These are phyloP conservation scores for Dicerorhinus sumatrensis DNA, from an alignment of 2,113 vertebrate species.

Conservation along the genomic window DNA sequence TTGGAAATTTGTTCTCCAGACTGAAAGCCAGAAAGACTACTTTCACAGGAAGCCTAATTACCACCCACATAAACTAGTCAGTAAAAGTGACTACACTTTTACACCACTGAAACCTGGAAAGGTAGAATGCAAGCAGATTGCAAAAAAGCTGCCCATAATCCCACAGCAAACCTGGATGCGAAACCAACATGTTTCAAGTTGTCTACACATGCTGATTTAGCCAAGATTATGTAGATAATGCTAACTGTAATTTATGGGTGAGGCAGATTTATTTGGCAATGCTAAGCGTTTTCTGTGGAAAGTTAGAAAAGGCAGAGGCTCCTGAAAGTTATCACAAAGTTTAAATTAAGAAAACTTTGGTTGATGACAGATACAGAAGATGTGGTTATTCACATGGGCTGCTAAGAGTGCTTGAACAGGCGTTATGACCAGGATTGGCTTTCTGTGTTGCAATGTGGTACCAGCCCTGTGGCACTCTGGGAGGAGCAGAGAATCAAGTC, in stretches of 20 bases:
- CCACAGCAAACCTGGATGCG: slow-evolving; percentile 49
- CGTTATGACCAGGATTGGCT: not conserved
- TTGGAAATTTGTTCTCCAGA: not conserved
- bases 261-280: not conserved
- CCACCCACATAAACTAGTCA: slow-evolving; percentile 61
- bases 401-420: not conserved
- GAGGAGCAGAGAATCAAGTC: not conserved
- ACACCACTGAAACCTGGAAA: slow-evolving; percentile 41
- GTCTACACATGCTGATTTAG: not conserved
- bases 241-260: not conserved
- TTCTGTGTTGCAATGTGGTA: rapidly evolving
- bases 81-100: slow-evolving; percentile 64
- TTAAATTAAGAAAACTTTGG: slow-evolving; percentile 22
- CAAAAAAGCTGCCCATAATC: not conserved
- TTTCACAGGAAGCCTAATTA: slow-evolving; percentile 47
- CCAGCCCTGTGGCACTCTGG: not conserved
- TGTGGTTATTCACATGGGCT: not conserved
- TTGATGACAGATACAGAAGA: not conserved
- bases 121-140: not conserved
- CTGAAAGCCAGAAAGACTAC: not conserved
- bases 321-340: not conserved
- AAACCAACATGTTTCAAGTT: not conserved
- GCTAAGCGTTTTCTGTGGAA: slow-evolving; percentile 30
- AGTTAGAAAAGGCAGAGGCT: not conserved
- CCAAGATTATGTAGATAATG: not conserved